Base-by-base conservation (phyloP, 1,140 invertebrate species). In the Drosophila novamexicana region DNA sequence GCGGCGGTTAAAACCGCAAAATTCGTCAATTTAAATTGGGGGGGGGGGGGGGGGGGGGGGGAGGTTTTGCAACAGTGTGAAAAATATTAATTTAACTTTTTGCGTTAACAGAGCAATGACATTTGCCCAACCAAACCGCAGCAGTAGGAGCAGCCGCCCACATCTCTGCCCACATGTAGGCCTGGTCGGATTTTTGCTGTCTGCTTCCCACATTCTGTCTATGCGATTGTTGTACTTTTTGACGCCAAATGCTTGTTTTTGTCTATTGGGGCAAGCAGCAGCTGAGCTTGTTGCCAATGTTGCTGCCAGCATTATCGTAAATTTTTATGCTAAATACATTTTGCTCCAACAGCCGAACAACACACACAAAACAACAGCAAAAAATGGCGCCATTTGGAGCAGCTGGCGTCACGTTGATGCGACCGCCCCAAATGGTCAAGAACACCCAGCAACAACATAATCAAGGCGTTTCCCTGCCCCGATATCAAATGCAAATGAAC, bases 291-390 rank as follows among this genome's bases (percentile, higher is more conserved):
- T 16, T 73, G 59, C 64, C 67, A 58, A 34, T 67, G 84, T 52
- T 81, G 65, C 47, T 73, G 75, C 59, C 67, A 70, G 85, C 77
- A 91, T 91, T 91, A 91, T 91, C 90, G 90, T 91, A 91, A 91
- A 91, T 88, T 91, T 91, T 91, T 90, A 91, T 91, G 90, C 85
- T 91, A 91, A 91, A 91, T 90, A 91, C 90, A 79, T 84, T 91
- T 91, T 62, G 80, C 61, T 86, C 89, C 90, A 66, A 61, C 50
- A 57, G 65, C 68, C 61, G 32, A 68, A 68, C 58, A 75, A 80
- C 57, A 76, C 58, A 70, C n/a, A 63, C 62, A 77, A 47, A 80
- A 49, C 63, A 72, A 56, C 64, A 22, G 16, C 29, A 66, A 53
- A 76, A 65, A 71, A 56, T 74, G 56, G 49, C 42, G 40, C 62